Evolutionary conservation across 1,140 invertebrate species (phyloP).

Genomic region (Samia ricini): DNA sequence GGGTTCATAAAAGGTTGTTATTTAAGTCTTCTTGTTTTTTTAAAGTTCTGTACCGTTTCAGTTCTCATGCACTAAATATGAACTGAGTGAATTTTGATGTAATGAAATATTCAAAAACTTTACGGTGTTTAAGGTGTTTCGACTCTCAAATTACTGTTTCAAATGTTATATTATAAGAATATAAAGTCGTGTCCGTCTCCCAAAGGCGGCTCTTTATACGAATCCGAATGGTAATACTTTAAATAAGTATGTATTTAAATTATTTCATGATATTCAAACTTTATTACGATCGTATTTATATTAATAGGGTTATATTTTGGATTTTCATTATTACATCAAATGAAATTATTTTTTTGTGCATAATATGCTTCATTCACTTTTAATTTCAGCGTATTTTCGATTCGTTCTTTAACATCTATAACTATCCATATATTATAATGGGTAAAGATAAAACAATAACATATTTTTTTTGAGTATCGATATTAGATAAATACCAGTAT

Average conservation of each 20-base stretch:
- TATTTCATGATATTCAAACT: neutral
- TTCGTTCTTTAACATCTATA: too few species aligned
- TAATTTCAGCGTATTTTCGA: too few species aligned
- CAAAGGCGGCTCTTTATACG: neutral
- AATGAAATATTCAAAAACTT: conserved; percentile 38
- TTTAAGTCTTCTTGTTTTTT: too few species aligned
- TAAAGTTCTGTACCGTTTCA: conserved; percentile 16
- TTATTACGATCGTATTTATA: neutral
- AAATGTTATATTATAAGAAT: neutral
- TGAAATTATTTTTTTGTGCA: too few species aligned
- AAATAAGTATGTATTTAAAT: neutral
- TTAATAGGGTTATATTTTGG: neutral
- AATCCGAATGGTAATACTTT: neutral
- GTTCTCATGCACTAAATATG: conserved; percentile 5
- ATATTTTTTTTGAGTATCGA: too few species aligned
- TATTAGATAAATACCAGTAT: too few species aligned
- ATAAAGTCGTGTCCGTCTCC: neutral
- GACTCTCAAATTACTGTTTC: conserved; percentile 6
- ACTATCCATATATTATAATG: too few species aligned
- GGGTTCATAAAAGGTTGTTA: conserved; percentile 9
- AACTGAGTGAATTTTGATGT: conserved; percentile 26
- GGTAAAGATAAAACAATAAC: too few species aligned
- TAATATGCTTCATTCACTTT: too few species aligned
- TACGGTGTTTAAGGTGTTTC: neutral
- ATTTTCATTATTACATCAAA: too few species aligned